Base-by-base conservation (phyloP, 2,888 invertebrate genomes). In the Chloromyia formosa region DNA sequence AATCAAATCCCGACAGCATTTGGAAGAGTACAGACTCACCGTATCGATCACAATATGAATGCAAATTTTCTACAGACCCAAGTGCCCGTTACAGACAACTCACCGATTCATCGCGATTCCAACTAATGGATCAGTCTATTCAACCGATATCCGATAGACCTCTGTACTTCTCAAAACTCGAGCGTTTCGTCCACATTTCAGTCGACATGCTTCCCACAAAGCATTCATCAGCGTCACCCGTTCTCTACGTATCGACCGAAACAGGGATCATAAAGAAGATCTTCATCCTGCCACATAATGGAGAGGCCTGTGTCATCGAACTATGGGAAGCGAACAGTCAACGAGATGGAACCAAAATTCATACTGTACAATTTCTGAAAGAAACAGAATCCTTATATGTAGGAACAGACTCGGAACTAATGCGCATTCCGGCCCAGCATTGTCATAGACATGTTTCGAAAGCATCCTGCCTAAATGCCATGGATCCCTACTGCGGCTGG, bases 401-500 rank as follows among this genome's bases (percentile, higher is more conserved):
- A 66, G 93, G 93, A 74, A 92, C 92, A 0, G 88, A 90, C n/a
- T 82, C 86, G 0, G 88, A 89, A 1, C 87, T 95, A 3, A 83
- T 93, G 53, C 91, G 93, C 45, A 88, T 97, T 72, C 90, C 93
- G 0, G 90, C 93, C 0, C 90, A 93, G 77, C 92, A 94, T 58
- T 97, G 97, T 81, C 86, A 87, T 42, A 89, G 95, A 1, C 93
- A 94, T 84, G 87, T 87, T 9, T 90, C 90, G 7, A 88, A 89
- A 69, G 86, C 89, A 9, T 90, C 92, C 7, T 97, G 97, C 83
- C 82, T 94, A 56, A 92, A 92, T 79, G 92, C 96, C 0, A 93
- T 92, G 86, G 97, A 97, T 86, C 97, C 97, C 0, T 96, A 97
- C 83, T 97, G 97, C 84, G 97, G 96, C 0, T 97, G 97, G 97